Evolutionary conservation across 1,140 invertebrate species (phyloP), one percentile per base, ranked within the genome.

Genomic region (Brachionus manjavacas): DNA sequence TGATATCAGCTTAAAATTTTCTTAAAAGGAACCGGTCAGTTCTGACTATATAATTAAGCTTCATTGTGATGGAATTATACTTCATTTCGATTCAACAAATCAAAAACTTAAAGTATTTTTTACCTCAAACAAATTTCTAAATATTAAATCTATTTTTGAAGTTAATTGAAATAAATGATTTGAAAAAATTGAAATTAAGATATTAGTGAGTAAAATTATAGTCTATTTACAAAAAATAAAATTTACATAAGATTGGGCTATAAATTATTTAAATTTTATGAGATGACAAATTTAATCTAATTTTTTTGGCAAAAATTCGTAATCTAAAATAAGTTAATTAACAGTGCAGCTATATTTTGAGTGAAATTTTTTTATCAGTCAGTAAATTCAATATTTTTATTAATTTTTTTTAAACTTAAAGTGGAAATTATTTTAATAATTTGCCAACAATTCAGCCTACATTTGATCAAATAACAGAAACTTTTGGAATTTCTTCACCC

Each of bases 401-500:
- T n/a, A n/a, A n/a, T n/a, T n/a, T n/a, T 46, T 35, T 35, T 39
- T 66, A 85, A 76, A 78, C 74, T 91, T 92, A 9, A 89, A 95
- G 96, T 90, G 94, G 95, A 74, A 92, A 95, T 87, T 92, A 93
- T 80, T 98, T 98, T 89, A 98, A 96, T 90, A 95, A 95, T n/a
- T 64, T 81, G 16, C 94, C 95, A 14, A 95, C 96, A 91, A 93
- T 97, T 83, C 91, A 94, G 87, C 96, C 96, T 85, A 97, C 95
- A 78, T 95, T 98, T 86, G 95, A 97, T 90, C 95, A 97, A 90
- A 96, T 98, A 87, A 96, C 98, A 90, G 95, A 97, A 91, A 96
- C 95, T 28, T 98, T 98, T 91, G 96, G 96, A 85, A 96, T 96
- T 80, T 98, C 96, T n/a, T 95, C 96, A 91, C 96, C 96, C 84